Conservation (phyloP, 1,140 invertebrate genomes). For the Tetramorium parvispinum region DNA sequence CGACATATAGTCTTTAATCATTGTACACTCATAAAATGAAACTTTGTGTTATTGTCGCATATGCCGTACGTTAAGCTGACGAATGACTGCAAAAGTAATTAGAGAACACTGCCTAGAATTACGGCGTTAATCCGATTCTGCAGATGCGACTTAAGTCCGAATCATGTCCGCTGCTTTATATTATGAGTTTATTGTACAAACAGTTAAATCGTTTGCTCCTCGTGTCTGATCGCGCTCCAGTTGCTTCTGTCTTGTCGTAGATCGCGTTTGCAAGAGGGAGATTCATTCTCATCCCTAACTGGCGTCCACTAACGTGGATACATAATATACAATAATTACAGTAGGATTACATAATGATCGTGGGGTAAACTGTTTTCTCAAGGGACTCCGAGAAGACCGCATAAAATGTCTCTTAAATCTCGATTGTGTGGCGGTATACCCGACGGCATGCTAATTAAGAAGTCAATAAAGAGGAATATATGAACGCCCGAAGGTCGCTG, state of each 20-base stretch:
- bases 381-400: neutral
- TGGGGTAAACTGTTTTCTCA: neutral
- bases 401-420: neutral
- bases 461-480: slow-evolving; percentile 8
- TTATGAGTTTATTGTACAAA: neutral
- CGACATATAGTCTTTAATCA: neutral
- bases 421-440: neutral
- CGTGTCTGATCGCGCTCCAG: neutral
- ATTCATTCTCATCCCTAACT: slow-evolving; percentile 2
- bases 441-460: neutral
- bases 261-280: slow-evolving; percentile 24
- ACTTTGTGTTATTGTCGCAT: slow-evolving; percentile 3
- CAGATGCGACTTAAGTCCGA: neutral
- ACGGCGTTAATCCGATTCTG: neutral
- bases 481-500: neutral
- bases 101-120: neutral
- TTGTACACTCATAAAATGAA: neutral
- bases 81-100: slow-evolving; percentile 8
- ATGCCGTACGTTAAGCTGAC: neutral
- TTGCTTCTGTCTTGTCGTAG: slow-evolving; percentile 24
- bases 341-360: neutral
- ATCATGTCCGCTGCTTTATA: neutral
- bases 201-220: slow-evolving; percentile 4
- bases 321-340: neutral
- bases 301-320: neutral